Percentiles rank a stretch among this genome's conserved stretches.
Conservation (phyloP, 1,140 invertebrate species). For the Plectrocnemia conspersa region DNA sequence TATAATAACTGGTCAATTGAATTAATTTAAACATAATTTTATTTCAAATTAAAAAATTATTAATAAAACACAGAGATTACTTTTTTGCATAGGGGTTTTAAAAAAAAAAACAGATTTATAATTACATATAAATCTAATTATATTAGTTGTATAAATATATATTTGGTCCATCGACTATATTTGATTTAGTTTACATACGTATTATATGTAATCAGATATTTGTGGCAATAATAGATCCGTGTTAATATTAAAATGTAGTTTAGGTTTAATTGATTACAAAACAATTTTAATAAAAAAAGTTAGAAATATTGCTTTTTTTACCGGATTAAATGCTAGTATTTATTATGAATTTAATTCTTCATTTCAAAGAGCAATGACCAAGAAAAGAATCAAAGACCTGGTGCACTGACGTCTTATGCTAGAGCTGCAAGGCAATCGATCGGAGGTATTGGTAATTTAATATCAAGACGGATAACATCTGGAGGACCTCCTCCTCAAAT, state of each 20-base stretch:
- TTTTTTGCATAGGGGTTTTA: too few species aligned
- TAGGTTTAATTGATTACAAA: not conserved
- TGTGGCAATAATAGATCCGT: not conserved
- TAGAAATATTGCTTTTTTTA: constrained; percentile 1
- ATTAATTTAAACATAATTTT: too few species aligned
- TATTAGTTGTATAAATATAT: too few species aligned
- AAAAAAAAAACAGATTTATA: too few species aligned
- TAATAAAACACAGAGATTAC: too few species aligned
- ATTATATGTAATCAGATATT: not conserved
- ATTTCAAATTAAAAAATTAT: too few species aligned
- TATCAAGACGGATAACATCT: constrained; percentile 68
- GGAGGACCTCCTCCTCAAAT: constrained; percentile 53
- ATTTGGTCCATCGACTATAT: too few species aligned
- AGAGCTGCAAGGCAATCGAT: constrained; percentile 48
- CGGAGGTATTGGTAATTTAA: constrained; percentile 55
- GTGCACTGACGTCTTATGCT: constrained; percentile 42
- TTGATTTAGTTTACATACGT: too few species aligned
- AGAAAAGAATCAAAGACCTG: constrained; percentile 36
- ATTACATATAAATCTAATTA: too few species aligned
- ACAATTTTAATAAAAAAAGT: not conserved
- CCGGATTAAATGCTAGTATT: not conserved
- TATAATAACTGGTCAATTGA: too few species aligned
- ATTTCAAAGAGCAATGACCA: not conserved
- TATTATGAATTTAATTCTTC: not conserved
- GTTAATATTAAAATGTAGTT: not conserved